A percentile compares a stretch with the other conserved stretches of the same genome.
These are phyloP conservation scores for Strigamia transsilvanica DNA, from an alignment of 2,888 invertebrate species.

Conservation along the genomic window DNA sequence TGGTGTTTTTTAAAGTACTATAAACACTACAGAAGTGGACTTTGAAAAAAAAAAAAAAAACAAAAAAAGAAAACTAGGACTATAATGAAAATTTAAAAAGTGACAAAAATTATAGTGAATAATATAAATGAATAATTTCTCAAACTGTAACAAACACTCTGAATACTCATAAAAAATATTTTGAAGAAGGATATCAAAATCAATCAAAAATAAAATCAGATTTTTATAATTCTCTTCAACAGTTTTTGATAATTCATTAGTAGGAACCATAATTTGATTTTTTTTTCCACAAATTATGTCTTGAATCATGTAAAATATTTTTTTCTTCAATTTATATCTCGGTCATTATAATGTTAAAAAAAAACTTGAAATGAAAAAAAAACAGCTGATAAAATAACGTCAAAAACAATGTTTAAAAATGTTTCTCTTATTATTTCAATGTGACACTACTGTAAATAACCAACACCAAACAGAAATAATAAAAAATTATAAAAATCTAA, in stretches of 20 bases:
- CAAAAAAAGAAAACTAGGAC: neutral
- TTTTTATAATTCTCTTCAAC: neutral
- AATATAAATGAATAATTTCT: neutral
- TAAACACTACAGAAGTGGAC: conserved; percentile 2
- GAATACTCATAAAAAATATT: neutral
- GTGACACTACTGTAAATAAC: conserved; percentile 10
- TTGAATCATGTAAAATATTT: neutral
- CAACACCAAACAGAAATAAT: neutral
- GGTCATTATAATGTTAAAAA: neutral
- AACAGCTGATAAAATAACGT: neutral
- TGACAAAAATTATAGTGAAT: neutral
- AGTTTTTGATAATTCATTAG: neutral
- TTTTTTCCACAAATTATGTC: neutral
- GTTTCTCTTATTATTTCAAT: neutral
- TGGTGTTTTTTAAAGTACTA: neutral
- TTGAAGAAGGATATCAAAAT: too few relatives aligned
- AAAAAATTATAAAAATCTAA: neutral
- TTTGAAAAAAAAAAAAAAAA: neutral
- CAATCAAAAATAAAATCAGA: neutral
- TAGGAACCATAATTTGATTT: conserved; percentile 20
- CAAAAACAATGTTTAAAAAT: neutral
- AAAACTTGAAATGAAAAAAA: neutral
- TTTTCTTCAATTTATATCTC: neutral
- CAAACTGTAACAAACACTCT: neutral
- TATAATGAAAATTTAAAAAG: neutral